Base-by-base conservation (phyloP, 2,113 vertebrate species). In the Eurypyga helias region DNA sequence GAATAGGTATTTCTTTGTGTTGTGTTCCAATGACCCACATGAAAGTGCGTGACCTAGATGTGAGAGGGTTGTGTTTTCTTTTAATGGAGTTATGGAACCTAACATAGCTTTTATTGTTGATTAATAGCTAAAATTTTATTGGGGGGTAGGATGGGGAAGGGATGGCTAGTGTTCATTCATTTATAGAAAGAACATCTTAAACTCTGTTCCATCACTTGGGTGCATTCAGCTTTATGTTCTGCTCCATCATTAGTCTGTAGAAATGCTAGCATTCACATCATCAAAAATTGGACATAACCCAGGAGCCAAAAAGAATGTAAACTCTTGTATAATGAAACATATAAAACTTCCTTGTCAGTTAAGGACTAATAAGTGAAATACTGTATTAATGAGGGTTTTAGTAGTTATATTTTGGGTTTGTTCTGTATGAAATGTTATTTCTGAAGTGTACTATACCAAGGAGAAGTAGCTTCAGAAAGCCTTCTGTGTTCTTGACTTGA, bases 271-370 rank as follows among this genome's bases (percentile, higher is more conserved):
- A 92, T 96, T 97, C 65, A 92, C 79, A 95, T 95, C 96, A 87
- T 96, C 93, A 97, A 92, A 95, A 95, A 94, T 95, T 98, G 96
- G 96, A 95, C 52, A 89, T 92, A 87, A 90, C 81, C 90, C 88
- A 97, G 93, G 77, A 97, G 62, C 87, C 96, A 82, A 91, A 96
- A 97, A 97, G 95, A 98, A 96, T 92, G 93, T 62, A 67, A 94
- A 76, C 90, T 97, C 96, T 97, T 98, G 92, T 97, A 57, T 92
- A 91, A 87, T 82, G 64, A 96, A 94, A 90, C 94, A 96, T 62
- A 95, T 96, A 94, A 90, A 90, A 73, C 82, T 49, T 97, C 93
- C 77, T 89, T 93, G 83, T 87, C 67, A 92, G 78, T 78, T 85
- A 64, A 89, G 65, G 75, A 90, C 54, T 84, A 92, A 86, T 94